A percentile compares a stretch with the other conserved stretches of the same genome.
Evolutionary conservation across 2,797 vertebrate species (phyloP).

Genomic region (Pangasius larnaudii): DNA sequence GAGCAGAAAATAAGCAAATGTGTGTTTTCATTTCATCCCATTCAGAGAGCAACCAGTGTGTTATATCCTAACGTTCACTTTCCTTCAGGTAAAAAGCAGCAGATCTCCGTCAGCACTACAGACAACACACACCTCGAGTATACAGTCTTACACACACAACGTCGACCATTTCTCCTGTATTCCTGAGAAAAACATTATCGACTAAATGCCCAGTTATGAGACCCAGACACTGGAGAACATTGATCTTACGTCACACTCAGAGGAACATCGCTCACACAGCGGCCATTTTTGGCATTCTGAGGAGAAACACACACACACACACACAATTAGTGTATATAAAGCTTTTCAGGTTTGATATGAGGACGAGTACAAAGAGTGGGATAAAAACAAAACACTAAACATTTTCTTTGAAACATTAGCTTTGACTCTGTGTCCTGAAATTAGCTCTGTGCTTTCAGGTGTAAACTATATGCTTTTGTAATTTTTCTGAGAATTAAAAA

Average conservation of each 20-base stretch:
- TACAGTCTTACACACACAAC: constrained; percentile 2
- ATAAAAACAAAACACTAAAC: neutral
- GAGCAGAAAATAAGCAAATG: neutral
- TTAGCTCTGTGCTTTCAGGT: neutral
- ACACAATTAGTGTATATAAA: constrained; percentile 17
- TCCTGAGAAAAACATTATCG: constrained; percentile 41
- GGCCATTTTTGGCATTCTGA: constrained; percentile 47
- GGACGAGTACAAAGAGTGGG: neutral
- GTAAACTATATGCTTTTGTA: neutral
- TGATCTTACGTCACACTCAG: constrained; percentile 46
- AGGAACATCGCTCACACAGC: constrained; percentile 27
- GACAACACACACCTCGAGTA: neutral
- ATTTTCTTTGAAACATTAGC: neutral
- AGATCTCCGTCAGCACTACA: neutral
- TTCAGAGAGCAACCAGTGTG: neutral
- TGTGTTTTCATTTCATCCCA: no score
- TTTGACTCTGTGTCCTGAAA: neutral
- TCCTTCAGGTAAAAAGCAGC: neutral
- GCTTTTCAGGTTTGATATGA: constrained; percentile 13
- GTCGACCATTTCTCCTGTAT: constrained; percentile 27
- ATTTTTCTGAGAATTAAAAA: neutral
- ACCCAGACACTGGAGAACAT: constrained; percentile 42
- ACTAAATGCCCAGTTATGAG: constrained; percentile 42
- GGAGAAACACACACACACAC: constrained; percentile 26
- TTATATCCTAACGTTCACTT: neutral